These are phyloP conservation scores for Thamnophis elegans DNA, from an alignment of 2,797 vertebrate genomes.

Conservation along the genomic window DNA sequence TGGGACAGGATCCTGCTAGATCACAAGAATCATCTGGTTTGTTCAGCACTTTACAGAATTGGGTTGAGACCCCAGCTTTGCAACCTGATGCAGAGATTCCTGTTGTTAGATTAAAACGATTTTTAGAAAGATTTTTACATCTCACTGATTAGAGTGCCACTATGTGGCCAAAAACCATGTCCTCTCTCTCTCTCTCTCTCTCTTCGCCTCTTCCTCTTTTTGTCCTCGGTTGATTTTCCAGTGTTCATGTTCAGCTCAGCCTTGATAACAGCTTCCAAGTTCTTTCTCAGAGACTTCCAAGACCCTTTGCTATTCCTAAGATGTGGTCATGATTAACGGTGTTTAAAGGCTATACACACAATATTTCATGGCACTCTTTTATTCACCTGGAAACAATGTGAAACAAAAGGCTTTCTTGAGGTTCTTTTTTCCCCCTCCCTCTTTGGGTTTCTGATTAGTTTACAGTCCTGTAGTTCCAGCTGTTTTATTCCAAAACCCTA, in stretches of 20 bases:
- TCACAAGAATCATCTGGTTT: background rate
- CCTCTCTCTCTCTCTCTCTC: background rate
- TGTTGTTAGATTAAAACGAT: background rate
- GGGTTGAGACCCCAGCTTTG: background rate
- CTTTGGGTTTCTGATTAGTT: slow-evolving; percentile 70
- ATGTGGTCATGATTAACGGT: slow-evolving; percentile 34
- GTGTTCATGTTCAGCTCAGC: background rate
- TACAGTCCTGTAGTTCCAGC: slow-evolving; percentile 76
- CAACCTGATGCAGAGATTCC: background rate
- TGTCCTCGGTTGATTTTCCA: slow-evolving; percentile 15
- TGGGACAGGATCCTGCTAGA: background rate
- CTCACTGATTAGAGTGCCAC: background rate
- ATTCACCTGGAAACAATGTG: slow-evolving; percentile 56
- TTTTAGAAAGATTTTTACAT: background rate
- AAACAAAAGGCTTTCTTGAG: slow-evolving; percentile 54
- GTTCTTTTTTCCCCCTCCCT: slow-evolving; percentile 52
- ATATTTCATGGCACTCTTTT: slow-evolving; percentile 51
- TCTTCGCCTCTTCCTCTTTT: background rate
- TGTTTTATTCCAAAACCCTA: slow-evolving; percentile 82
- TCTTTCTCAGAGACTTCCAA: slow-evolving; percentile 40
- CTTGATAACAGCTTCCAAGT: slow-evolving; percentile 35
- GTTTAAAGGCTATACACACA: slow-evolving; percentile 26
- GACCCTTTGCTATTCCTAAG: slow-evolving; percentile 34
- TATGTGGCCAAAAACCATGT: background rate
- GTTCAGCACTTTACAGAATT: background rate